Percentiles rank a stretch among this genome's conserved stretches.
phyloP scores from a whole-genome alignment of 2,113 vertebrate species.

The Perognathus longimembris region DNA sequence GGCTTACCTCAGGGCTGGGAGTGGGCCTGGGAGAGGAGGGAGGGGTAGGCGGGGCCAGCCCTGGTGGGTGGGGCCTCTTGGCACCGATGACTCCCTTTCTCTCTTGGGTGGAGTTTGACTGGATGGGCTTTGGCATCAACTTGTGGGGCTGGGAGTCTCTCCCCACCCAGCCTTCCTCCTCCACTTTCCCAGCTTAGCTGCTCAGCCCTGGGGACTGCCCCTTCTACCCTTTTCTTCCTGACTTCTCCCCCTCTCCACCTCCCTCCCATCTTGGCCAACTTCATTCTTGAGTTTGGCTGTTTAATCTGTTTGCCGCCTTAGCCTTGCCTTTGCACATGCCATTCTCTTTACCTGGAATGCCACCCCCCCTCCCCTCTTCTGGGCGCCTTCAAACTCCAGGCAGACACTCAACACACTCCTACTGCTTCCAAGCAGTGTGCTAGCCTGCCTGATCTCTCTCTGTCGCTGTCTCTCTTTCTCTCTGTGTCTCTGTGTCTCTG shows the following conservation, averaged over 20 bases:
- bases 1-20: neutral
- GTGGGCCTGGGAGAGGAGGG: neutral
- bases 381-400: conserved; percentile 50
- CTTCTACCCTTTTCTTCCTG: neutral
- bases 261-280: conserved; percentile 51
- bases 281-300: conserved; percentile 62
- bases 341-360: conserved; percentile 79
- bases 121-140: conserved; percentile 47
- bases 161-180: conserved; percentile 55
- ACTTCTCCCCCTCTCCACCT: conserved; percentile 45
- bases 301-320: conserved; percentile 72
- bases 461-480: too few relatives aligned
- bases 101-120: conserved; percentile 72
- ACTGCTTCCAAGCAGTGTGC: neutral
- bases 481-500: too few relatives aligned
- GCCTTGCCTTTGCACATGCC: conserved; percentile 74
- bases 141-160: conserved; percentile 54
- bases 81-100: conserved; percentile 28
- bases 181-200: conserved; percentile 49
- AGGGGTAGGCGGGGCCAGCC: neutral
- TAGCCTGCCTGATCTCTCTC: neutral
- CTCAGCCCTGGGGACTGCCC: conserved; percentile 51
- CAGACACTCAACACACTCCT: neutral
- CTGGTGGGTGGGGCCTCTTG: conserved; percentile 63
- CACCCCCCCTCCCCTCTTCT: conserved; percentile 48